Percentiles rank a stretch among this genome's conserved stretches.
These are phyloP conservation scores for Monodelphis domestica DNA, from an alignment of 2,797 vertebrate species.

Conservation along the genomic window DNA sequence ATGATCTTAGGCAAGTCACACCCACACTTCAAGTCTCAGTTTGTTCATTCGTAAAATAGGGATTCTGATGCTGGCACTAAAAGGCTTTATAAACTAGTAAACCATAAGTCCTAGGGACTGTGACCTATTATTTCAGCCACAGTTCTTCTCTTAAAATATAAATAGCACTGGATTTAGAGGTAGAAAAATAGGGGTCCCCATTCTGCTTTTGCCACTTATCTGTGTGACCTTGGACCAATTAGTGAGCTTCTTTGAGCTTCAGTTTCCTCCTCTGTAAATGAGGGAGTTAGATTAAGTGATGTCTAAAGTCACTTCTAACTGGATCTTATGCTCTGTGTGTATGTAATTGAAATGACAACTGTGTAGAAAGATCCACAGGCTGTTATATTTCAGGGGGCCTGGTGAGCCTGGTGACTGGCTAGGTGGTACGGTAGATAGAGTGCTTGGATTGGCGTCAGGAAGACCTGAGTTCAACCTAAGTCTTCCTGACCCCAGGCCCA, in stretches of 20 bases:
- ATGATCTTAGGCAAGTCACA: neutral
- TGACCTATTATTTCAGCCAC: neutral
- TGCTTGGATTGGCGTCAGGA: too few relatives aligned
- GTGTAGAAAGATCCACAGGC: neutral
- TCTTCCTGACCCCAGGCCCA: too few relatives aligned
- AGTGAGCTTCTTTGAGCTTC: neutral
- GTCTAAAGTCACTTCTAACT: neutral
- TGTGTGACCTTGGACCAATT: neutral
- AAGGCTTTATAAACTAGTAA: neutral
- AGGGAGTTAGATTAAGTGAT: neutral
- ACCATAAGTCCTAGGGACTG: neutral
- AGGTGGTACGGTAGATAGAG: too few relatives aligned
- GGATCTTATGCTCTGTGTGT: neutral
- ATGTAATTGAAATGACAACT: neutral
- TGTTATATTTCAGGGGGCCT: neutral
- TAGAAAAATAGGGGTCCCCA: neutral
- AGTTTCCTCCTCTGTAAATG: neutral
- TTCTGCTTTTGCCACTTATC: neutral
- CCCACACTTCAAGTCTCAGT: neutral
- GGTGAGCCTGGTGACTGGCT: neutral
- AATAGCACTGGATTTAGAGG: neutral
- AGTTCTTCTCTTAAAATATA: neutral
- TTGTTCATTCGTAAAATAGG: neutral
- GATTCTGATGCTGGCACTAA: neutral
- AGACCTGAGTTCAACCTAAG: too few relatives aligned